phyloP scores from a whole-genome alignment of 2,888 invertebrate species.

The Heteromurus nitidus region DNA sequence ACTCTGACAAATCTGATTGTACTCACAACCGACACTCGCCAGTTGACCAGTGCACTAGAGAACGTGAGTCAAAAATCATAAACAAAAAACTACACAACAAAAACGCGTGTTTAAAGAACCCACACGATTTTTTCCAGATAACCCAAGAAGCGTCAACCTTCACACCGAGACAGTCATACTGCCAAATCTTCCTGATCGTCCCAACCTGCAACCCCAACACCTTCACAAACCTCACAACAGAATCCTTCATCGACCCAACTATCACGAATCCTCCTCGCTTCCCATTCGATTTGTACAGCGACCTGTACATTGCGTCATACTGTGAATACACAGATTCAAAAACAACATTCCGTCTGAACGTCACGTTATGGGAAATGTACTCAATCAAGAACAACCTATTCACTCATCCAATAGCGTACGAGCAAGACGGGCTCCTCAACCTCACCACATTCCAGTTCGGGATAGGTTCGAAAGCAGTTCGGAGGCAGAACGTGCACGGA shows the following conservation, averaged over 20 bases:
- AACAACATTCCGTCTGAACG: not conserved
- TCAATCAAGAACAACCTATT: constrained; percentile 3
- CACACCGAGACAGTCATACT: not conserved
- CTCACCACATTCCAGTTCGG: not conserved
- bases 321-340: not conserved
- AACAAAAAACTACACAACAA: not conserved
- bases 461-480: not conserved
- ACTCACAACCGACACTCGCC: not conserved
- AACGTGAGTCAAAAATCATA: not conserved
- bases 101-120: not conserved
- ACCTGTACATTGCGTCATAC: not conserved
- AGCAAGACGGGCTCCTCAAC: not conserved
- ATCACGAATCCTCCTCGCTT: not conserved
- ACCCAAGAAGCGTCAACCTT: not conserved
- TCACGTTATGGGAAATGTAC: constrained; percentile 41
- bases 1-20: not conserved
- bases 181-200: not conserved
- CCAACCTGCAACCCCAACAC: not conserved
- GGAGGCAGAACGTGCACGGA: constrained; percentile 8
- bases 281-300: constrained; percentile 11
- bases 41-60: not conserved
- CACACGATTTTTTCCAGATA: not conserved
- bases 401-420: not conserved
- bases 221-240: not conserved
- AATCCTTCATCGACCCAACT: not conserved